These are phyloP conservation scores for Sebastes nivosus DNA, from an alignment of 2,797 vertebrate species.

Conservation along the genomic window DNA sequence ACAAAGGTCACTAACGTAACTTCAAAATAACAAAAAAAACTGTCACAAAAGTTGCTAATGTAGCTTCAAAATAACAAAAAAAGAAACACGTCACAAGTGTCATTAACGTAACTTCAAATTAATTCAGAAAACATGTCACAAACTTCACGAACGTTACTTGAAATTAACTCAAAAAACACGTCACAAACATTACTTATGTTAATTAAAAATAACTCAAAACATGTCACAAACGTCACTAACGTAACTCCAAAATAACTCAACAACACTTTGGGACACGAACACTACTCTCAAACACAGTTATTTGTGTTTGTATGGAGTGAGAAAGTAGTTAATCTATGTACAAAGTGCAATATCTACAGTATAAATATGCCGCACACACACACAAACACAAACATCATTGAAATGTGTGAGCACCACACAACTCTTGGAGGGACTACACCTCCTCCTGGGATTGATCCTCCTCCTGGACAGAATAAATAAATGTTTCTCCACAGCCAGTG, in stretches of 20 bases:
- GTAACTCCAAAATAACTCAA: too few relatives aligned
- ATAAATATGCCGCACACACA: not conserved
- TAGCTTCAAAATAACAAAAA: too few relatives aligned
- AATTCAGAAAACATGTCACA: too few relatives aligned
- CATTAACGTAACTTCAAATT: too few relatives aligned
- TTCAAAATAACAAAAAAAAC: too few relatives aligned
- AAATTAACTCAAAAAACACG: too few relatives aligned
- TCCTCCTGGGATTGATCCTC: constrained; percentile 53
- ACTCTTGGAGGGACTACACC: constrained; percentile 38
- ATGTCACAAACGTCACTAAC: fast-evolving
- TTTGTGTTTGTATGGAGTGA: not conserved
- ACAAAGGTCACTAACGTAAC: too few relatives aligned
- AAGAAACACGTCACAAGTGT: too few relatives aligned
- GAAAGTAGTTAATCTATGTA: not conserved
- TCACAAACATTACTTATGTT: too few relatives aligned
- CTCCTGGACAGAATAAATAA: constrained; percentile 68
- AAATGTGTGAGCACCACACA: not conserved
- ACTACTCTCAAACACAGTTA: not conserved
- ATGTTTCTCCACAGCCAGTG: constrained; percentile 57
- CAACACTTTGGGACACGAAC: too few relatives aligned
- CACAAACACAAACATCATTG: not conserved
- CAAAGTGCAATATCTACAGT: constrained; percentile 11
- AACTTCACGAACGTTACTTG: too few relatives aligned
- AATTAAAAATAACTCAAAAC: fast-evolving
- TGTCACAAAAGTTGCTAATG: too few relatives aligned